phyloP scores from a whole-genome alignment of 2,888 invertebrate species.

The Falcaria lacertinaria region DNA sequence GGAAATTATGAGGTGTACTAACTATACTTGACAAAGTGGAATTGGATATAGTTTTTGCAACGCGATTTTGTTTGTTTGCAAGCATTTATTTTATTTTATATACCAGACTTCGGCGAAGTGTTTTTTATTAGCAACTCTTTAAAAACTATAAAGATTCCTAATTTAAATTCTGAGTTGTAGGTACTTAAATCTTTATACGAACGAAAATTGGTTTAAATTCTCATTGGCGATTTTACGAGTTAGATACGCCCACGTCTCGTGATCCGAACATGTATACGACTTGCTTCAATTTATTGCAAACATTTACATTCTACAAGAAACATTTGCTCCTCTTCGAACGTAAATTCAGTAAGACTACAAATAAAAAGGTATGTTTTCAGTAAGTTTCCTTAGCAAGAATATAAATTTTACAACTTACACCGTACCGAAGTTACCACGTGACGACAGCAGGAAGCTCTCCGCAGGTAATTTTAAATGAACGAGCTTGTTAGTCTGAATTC shows the following conservation, averaged over 20 bases:
- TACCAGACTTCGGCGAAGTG: too few relatives aligned
- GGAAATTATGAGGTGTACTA: too few relatives aligned
- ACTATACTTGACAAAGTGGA: too few relatives aligned
- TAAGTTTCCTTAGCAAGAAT: neutral
- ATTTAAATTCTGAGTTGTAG: too few relatives aligned
- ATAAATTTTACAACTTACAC: conserved; percentile 4
- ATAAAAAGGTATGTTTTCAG: neutral
- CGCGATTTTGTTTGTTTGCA: too few relatives aligned
- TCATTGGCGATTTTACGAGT: neutral
- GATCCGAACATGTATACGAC: neutral
- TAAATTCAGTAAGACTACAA: neutral
- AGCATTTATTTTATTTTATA: too few relatives aligned
- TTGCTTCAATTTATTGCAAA: neutral
- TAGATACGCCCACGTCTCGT: neutral
- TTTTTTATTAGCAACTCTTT: too few relatives aligned
- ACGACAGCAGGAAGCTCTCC: conserved; percentile 16
- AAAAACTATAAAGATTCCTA: too few relatives aligned
- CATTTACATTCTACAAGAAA: neutral
- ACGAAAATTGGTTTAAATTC: neutral
- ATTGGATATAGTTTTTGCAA: too few relatives aligned
- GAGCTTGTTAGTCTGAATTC: conserved; percentile 26
- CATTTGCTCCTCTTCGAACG: neutral
- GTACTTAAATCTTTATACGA: too few relatives aligned
- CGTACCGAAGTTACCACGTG: conserved; percentile 12
- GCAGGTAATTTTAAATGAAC: conserved; percentile 20